Evolutionary conservation across 92 coral and sea anemone species (phyloP).

Genomic region (Paragorgia papillata): DNA sequence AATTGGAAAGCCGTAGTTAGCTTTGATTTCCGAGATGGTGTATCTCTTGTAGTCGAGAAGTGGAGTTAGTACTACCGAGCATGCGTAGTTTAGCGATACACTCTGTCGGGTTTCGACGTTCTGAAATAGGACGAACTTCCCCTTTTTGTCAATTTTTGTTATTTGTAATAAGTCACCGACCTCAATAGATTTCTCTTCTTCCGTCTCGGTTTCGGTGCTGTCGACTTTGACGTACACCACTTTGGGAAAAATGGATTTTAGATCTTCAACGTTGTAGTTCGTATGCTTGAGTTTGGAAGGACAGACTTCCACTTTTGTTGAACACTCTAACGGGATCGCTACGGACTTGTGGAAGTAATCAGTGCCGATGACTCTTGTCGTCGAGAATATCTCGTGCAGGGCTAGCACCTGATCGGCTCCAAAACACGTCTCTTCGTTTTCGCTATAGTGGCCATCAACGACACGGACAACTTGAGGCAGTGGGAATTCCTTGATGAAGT

Average conservation of each 20-base stretch:
- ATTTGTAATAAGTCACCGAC: constrained; percentile 13
- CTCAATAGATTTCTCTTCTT: not conserved
- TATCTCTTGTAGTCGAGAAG: constrained; percentile 2
- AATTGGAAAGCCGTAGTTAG: not conserved
- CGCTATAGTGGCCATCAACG: constrained; percentile 84
- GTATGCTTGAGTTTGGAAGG: constrained; percentile 37
- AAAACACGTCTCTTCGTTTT: constrained; percentile 88
- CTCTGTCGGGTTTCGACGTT: not conserved
- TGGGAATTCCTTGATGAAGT: constrained; percentile 73
- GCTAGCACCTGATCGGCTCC: constrained; percentile 80
- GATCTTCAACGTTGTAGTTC: constrained; percentile 8
- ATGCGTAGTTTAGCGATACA: not conserved
- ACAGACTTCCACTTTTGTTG: constrained; percentile 73
- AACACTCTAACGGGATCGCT: constrained; percentile 77
- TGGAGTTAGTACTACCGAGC: not conserved
- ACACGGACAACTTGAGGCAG: constrained; percentile 89
- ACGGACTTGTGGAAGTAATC: constrained; percentile 67
- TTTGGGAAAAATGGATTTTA: constrained; percentile 5
- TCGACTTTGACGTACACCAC: not conserved
- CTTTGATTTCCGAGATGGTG: not conserved
- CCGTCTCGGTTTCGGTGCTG: not conserved
- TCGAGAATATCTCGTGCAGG: constrained; percentile 68
- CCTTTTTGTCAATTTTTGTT: constrained; percentile 4
- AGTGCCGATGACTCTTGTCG: constrained; percentile 72
- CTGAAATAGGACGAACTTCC: not conserved